phyloP scores from a whole-genome alignment of 2,797 vertebrate genomes.

The Falco rusticolus region DNA sequence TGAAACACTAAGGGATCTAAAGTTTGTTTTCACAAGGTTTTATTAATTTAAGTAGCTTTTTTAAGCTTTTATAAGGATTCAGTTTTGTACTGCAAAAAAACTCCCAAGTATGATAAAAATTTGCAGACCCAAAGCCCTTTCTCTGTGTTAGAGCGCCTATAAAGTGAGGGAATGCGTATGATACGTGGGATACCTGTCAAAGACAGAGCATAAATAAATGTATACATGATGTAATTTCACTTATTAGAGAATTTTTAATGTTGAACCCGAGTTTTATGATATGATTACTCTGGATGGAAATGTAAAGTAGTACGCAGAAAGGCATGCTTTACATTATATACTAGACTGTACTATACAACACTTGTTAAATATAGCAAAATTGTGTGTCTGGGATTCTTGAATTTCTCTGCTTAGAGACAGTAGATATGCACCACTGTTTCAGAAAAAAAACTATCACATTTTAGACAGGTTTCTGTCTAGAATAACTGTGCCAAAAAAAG shows the following conservation, averaged over 20 bases:
- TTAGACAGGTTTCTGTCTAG: not conserved
- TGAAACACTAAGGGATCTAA: not conserved
- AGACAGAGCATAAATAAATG: not conserved
- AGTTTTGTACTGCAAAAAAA: not conserved
- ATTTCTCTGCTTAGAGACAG: not conserved
- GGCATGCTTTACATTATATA: not conserved
- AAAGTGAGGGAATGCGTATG: not conserved
- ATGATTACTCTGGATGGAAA: not conserved
- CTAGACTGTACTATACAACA: not conserved
- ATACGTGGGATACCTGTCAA: not conserved
- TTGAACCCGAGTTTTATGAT: constrained; percentile 12
- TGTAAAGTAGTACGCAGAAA: not conserved
- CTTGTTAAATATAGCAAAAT: not conserved
- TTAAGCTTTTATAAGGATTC: not conserved
- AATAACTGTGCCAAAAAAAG: not conserved
- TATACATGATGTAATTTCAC: not conserved
- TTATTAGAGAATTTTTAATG: not conserved
- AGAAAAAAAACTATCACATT: not conserved
- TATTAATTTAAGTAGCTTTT: not conserved
- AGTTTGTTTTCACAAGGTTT: not conserved
- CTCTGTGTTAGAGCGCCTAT: not conserved
- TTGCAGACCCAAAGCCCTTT: not conserved
- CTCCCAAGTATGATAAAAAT: not conserved
- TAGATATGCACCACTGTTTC: not conserved
- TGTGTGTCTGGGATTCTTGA: not conserved